Evolutionary conservation across 1,140 invertebrate genomes (phyloP).

Genomic region (Thaumatotibia leucotreta): DNA sequence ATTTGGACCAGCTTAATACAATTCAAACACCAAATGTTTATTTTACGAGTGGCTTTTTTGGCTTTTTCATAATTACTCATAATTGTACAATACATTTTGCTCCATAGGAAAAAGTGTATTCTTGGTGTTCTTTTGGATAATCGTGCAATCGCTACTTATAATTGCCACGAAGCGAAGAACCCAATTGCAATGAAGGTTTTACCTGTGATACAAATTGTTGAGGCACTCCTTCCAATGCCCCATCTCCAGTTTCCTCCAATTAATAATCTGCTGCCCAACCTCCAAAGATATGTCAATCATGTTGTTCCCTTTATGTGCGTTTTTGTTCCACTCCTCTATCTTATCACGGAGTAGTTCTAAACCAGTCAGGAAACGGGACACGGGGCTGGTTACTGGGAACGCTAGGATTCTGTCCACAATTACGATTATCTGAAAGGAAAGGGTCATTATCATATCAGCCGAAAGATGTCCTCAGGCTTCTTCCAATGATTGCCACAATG

Average conservation of each 20-base stretch:
- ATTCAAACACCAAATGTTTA: too few relatives aligned
- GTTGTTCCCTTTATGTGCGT: conserved; percentile 91
- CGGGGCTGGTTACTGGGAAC: conserved; percentile 87
- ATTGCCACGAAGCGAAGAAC: background rate
- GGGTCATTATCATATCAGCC: too few relatives aligned
- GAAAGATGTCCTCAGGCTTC: too few relatives aligned
- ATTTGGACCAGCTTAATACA: too few relatives aligned
- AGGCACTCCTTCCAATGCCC: conserved; percentile 90
- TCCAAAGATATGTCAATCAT: conserved; percentile 82
- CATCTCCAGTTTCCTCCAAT: conserved; percentile 95
- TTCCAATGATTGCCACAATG: too few relatives aligned
- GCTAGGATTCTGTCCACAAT: conserved; percentile 86
- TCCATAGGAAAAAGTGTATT: too few relatives aligned
- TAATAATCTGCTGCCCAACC: conserved; percentile 89
- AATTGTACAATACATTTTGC: too few relatives aligned
- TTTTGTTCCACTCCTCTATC: conserved; percentile 93
- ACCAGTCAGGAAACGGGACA: conserved; percentile 93
- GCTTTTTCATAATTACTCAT: too few relatives aligned
- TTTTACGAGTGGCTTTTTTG: too few relatives aligned
- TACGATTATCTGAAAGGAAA: conserved; percentile 77
- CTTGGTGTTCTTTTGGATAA: too few relatives aligned
- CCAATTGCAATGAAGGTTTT: conserved; percentile 1
- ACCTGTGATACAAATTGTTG: conserved; percentile 78
- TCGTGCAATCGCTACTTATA: too few relatives aligned
- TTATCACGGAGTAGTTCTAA: conserved; percentile 92